Evolutionary conservation across 1,140 invertebrate genomes (phyloP).

Genomic region (Megathymus violae): DNA sequence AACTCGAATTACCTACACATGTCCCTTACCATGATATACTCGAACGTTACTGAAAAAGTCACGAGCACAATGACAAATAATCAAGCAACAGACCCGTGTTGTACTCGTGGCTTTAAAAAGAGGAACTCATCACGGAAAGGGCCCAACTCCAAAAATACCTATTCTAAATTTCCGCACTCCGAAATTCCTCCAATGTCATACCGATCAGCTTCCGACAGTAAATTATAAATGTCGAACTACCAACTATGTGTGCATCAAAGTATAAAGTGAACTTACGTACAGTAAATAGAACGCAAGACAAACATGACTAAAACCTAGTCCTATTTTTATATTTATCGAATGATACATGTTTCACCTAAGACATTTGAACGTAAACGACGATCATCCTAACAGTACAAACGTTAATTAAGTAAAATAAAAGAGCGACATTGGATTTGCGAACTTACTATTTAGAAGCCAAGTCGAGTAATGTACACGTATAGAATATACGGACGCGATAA

Average conservation of each 20-base stretch:
- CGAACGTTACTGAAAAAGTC: slow-evolving; percentile 42
- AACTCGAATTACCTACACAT: slow-evolving; percentile 63
- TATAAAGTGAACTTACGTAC: slow-evolving; percentile 78
- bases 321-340: slow-evolving; percentile 77
- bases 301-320: slow-evolving; percentile 77
- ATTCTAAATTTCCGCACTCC: slow-evolving; percentile 65
- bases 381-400: slow-evolving; percentile 64
- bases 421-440: slow-evolving; percentile 65
- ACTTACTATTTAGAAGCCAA: slow-evolving; percentile 74
- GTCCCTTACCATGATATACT: slow-evolving; percentile 51
- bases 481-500: slow-evolving; percentile 70
- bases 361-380: slow-evolving; percentile 57
- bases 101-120: slow-evolving; percentile 44
- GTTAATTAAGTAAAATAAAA: slow-evolving; percentile 67
- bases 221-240: slow-evolving; percentile 70
- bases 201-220: slow-evolving; percentile 74
- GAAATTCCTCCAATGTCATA: slow-evolving; percentile 74
- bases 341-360: slow-evolving; percentile 68
- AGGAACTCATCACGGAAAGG: slow-evolving; percentile 45
- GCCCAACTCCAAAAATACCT: slow-evolving; percentile 47
- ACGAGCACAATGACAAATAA: slow-evolving; percentile 43
- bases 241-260: slow-evolving; percentile 76
- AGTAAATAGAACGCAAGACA: slow-evolving; percentile 71
- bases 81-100: slow-evolving; percentile 34
- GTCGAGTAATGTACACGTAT: slow-evolving; percentile 73